Base-by-base conservation (phyloP, 2,797 vertebrate genomes). In the Aldrovandia affinis region DNA sequence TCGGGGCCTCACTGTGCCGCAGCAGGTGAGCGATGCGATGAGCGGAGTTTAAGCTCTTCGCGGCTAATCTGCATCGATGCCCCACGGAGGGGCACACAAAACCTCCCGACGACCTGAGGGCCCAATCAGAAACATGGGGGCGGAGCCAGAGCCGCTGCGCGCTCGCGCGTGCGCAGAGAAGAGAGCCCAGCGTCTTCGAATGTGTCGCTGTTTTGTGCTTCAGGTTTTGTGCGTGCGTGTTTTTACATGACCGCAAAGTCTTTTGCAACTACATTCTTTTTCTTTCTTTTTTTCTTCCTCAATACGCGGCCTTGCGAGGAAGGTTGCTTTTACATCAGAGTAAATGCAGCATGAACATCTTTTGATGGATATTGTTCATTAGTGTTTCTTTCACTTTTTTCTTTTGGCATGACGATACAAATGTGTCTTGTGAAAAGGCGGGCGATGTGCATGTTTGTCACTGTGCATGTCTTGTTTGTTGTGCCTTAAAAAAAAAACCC, bases 61-160 rank as follows among this genome's bases (percentile, higher is more conserved):
- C 78, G 82, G 83, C 50, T 54, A 14, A 70, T 59, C 84, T 75
- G 81, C 36, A 3, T 81, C 63, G 18, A 30, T 70, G 25, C 42
- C 55, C 22, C 9, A 42, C 4, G 8, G 61, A 61, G 42, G 22
- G 33, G 65, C 65, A 28, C 18, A 14, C 65, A 5, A 30, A 30
- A 70, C 18, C 65, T 30, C 30, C 2, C 14, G 55, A 36, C 33
- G 42, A 36, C 52, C 12, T 25, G 30, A 82, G 63, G 47, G 10
- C n/a, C 65, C 44, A 54, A 28, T 18, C 81, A 57, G 30, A 73
- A 68, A 54, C 65, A 25, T 1, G 18, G 6, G n/a, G 47, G 63
- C 15, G 25, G 78, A 20, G 30, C 14, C 39, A 39, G 0, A 39
- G 39, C 15, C 20, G 1, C n/a, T n/a, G 33, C 3, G 73, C 22